phyloP scores from a whole-genome alignment of 1,140 invertebrate genomes.

The Triops longicaudatus region DNA sequence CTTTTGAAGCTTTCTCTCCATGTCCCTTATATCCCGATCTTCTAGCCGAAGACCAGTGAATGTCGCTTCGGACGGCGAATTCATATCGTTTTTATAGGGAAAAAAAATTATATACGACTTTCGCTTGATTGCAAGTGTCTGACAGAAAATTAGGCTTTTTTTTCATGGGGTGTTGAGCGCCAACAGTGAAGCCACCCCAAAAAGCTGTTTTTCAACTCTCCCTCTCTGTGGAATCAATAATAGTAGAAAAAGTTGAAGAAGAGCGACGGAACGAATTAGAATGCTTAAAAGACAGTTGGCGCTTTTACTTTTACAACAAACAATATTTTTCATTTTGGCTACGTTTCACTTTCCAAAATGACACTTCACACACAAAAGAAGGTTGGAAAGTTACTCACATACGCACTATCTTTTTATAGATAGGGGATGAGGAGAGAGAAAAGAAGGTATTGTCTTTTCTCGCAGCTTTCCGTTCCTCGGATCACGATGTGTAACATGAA shows the following conservation, averaged over 20 bases:
- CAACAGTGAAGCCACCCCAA: neutral
- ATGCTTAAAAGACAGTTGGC: neutral
- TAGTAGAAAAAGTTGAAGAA: neutral
- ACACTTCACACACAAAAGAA: neutral
- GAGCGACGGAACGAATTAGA: neutral
- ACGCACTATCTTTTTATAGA: neutral
- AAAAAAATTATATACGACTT: constrained; percentile 6
- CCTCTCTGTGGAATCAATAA: neutral
- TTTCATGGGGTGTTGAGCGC: neutral
- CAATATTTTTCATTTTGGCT: neutral
- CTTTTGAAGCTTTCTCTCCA: neutral
- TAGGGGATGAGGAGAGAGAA: too few species aligned
- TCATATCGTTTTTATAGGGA: neutral
- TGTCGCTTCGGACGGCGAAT: neutral
- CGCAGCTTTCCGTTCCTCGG: neutral
- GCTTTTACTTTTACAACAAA: neutral
- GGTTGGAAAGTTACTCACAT: neutral
- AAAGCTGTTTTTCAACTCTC: neutral
- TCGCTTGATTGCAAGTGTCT: neutral
- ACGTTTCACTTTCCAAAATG: neutral
- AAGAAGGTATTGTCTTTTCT: neutral
- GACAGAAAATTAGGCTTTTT: neutral
- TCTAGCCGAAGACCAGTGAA: neutral
- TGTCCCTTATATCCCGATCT: neutral
- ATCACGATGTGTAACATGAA: neutral